These are phyloP conservation scores for Cyclophora punctaria DNA, from an alignment of 2,888 invertebrate species.

Conservation along the genomic window DNA sequence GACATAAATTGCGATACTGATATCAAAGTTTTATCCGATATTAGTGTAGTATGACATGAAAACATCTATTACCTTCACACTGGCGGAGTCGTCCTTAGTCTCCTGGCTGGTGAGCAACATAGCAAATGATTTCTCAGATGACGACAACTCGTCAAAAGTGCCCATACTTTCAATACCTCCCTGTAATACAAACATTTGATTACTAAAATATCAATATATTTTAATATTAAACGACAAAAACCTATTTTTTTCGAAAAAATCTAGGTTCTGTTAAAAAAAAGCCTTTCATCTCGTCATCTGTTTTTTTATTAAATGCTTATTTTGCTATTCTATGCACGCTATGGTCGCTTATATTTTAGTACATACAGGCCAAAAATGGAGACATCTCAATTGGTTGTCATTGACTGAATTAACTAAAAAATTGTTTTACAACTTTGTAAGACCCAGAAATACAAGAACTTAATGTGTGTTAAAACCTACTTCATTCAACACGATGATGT, in stretches of 20 bases:
- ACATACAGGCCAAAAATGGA: no score
- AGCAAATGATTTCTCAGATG: constrained; percentile 75
- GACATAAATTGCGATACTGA: no score
- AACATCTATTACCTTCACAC: constrained; percentile 37
- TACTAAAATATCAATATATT: neutral
- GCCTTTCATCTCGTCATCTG: no score
- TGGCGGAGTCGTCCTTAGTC: constrained; percentile 49
- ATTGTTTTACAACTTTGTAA: no score
- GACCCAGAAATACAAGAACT: no score
- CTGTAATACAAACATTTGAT: constrained; percentile 32
- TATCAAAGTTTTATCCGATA: neutral
- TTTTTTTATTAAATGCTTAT: no score
- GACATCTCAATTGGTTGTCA: no score
- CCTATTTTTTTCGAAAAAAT: neutral
- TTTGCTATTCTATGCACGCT: no score
- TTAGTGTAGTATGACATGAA: neutral
- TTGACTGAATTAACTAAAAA: neutral
- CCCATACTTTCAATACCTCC: constrained; percentile 77
- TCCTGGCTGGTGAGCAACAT: constrained; percentile 66
- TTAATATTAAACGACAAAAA: neutral
- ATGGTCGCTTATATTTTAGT: no score
- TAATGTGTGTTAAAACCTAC: constrained; percentile 18
- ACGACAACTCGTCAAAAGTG: constrained; percentile 72
- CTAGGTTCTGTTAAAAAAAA: no score
- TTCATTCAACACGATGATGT: constrained; percentile 77